A percentile compares a stretch with the other conserved stretches of the same genome.
These are phyloP conservation scores for Adelosebastes latens DNA, from an alignment of 2,797 vertebrate genomes.

Conservation along the genomic window DNA sequence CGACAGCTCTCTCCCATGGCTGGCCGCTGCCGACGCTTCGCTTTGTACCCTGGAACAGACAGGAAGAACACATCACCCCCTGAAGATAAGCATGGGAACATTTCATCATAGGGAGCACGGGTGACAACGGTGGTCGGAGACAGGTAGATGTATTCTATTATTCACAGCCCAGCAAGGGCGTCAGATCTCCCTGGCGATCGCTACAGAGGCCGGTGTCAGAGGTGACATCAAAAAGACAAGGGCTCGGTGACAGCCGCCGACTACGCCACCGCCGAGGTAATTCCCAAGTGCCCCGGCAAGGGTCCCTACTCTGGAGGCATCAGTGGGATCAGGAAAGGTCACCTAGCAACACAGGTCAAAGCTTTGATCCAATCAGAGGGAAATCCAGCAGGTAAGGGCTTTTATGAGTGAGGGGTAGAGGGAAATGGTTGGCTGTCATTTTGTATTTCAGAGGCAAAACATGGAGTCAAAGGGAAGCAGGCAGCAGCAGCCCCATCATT, in stretches of 20 bases:
- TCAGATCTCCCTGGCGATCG: conserved; percentile 64
- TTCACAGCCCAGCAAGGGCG: conserved; percentile 63
- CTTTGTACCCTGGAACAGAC: conserved; percentile 72
- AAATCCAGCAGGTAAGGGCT: conserved; percentile 44
- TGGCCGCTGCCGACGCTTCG: not conserved
- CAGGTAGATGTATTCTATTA: conserved; percentile 74
- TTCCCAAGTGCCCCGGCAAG: conserved; percentile 66
- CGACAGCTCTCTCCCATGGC: conserved; percentile 57
- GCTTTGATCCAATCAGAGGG: conserved; percentile 81
- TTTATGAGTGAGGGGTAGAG: conserved; percentile 48
- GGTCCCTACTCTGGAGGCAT: conserved; percentile 61
- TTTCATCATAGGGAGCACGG: conserved; percentile 64
- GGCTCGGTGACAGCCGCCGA: conserved; percentile 62
- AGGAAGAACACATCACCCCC: conserved; percentile 61
- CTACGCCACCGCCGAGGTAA: conserved; percentile 43
- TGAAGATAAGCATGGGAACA: conserved; percentile 58
- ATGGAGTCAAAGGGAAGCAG: conserved; percentile 36
- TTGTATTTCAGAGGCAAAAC: conserved; percentile 57
- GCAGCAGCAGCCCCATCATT: conserved; percentile 56
- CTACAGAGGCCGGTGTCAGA: conserved; percentile 68
- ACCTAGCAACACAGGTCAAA: conserved; percentile 76
- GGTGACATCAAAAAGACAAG: conserved; percentile 79
- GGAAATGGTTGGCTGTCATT: conserved; percentile 60
- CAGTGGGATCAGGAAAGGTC: conserved; percentile 67
- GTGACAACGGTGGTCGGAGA: conserved; percentile 58